Evolutionary conservation across 2,113 vertebrate genomes (phyloP), one percentile per base, ranked within the genome.

Genomic region (Anser cygnoides): DNA sequence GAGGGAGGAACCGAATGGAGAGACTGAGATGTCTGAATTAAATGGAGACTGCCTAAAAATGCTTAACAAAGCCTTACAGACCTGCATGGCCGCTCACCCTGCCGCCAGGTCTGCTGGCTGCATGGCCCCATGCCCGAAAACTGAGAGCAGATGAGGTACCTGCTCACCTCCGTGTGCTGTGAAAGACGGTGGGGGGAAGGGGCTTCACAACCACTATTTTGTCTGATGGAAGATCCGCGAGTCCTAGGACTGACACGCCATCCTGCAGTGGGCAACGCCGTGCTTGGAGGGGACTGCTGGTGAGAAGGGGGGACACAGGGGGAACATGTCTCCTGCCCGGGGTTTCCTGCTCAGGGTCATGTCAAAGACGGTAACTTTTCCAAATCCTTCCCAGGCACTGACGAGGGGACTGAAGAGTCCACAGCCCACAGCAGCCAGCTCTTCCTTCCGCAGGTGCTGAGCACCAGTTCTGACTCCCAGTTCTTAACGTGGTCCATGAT

Each of bases 1-100:
- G 66, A 93, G 93, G 95, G 96, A 97, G 95, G 96, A 96, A 91
- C 93, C 18, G 1, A 94, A 81, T 4, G 3, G 90, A 95, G 93
- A 97, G 94, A 71, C 85, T 87, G 93, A 89, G 89, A 93, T 92
- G 92, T 93, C 95, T 95, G 96, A 96, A 97, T 93, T 93, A 95
- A 96, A 91, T 20, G 55, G 92, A 92, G 78, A 41, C 86, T 89
- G 83, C 96, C 95, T 89, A 71, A 84, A 92, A 84, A 92, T 58
- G 90, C 84, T 96, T 92, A 95, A 89, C 89, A 95, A 91, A 92
- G 93, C 91, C 94, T 87, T 90, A 80, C 92, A 93, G 94, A 87
- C 67, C 82, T 71, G 79, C 87, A 35, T 18, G 3, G 20, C 28
- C 2, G 6, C 46, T 49, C 26, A 13, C 43, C 91, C 91, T 84